Base-by-base conservation (phyloP, 1,140 invertebrate species). In the Idris sp. region DNA sequence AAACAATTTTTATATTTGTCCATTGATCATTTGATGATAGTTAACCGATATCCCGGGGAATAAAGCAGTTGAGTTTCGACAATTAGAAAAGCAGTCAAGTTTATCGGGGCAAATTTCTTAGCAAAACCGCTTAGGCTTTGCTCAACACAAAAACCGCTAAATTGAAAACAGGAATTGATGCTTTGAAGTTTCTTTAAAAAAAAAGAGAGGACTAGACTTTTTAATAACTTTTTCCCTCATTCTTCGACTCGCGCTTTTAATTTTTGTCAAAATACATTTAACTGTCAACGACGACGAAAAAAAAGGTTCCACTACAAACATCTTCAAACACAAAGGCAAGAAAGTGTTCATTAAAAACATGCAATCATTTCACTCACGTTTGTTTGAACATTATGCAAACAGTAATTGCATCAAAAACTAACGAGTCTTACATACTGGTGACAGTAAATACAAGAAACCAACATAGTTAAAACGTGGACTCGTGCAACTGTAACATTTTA, bases 131-230 rank as follows among this genome's bases (percentile, higher is more conserved):
- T n/a, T n/a, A n/a, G n/a, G n/a, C n/a, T n/a, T n/a, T n/a, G n/a
- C n/a, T n/a, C n/a, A n/a, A n/a, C 59, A 74, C 65, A 56, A 51
- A 59, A 61, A 48, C 62, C n/a, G 51, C 74, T 77, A 83, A 86
- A 87, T 85, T 83, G 81, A 85, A 85, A 85, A 84, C 78, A 77
- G 78, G 74, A 85, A 85, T 84, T 80, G 83, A 79, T 83, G 75
- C 81, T 87, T 87, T 85, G 83, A 87, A 84, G 80, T 84, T 81
- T 35, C 53, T n/a, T n/a, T n/a, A n/a, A 8, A 2, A 48, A 74
- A 76, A 61, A 82, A 81, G 62, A 80, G 80, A 71, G 56, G 74
- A 68, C 36, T n/a, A n/a, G n/a, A n/a, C n/a, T n/a, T n/a, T 72
- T 79, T 84, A 84, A 85, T 84, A 84, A 84, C 77, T 73, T 73